phyloP scores from a whole-genome alignment of 2,113 vertebrate species.

The Gila orcuttii region DNA sequence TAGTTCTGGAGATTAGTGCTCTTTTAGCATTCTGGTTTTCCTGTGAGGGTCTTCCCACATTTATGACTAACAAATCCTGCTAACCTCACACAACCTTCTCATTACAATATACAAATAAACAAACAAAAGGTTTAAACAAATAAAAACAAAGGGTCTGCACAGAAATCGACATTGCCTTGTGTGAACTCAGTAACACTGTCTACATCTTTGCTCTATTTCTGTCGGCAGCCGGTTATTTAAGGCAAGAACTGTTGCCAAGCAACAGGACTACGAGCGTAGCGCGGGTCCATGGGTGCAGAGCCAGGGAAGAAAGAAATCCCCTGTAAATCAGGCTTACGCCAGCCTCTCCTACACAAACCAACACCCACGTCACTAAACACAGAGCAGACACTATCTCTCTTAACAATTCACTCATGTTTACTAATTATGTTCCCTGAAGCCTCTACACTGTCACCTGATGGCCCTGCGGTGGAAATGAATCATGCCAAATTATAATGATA shows the following conservation, averaged over 20 bases:
- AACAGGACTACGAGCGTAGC: constrained; percentile 74
- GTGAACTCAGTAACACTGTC: constrained; percentile 70
- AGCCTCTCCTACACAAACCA: constrained; percentile 61
- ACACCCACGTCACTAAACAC: constrained; percentile 71
- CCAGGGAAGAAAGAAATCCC: constrained; percentile 68
- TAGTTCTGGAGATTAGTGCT: background rate
- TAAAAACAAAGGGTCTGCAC: constrained; percentile 52
- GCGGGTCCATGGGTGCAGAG: constrained; percentile 67
- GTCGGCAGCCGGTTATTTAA: constrained; percentile 76
- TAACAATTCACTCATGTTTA: constrained; percentile 36
- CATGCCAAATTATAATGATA: background rate
- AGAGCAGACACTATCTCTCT: constrained; percentile 55
- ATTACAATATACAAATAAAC: background rate
- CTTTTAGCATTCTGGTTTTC: background rate
- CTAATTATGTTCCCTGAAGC: background rate
- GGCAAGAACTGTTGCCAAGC: constrained; percentile 80
- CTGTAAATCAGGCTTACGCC: constrained; percentile 64
- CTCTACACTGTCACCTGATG: constrained; percentile 9
- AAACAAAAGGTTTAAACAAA: constrained; percentile 30
- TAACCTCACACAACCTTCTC: background rate
- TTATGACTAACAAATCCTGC: background rate
- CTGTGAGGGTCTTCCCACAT: background rate
- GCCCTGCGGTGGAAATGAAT: background rate
- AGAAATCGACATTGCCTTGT: constrained; percentile 68
- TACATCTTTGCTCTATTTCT: constrained; percentile 70